phyloP scores from a whole-genome alignment of 2,797 vertebrate genomes.

The Bryconaethiops microstoma region DNA sequence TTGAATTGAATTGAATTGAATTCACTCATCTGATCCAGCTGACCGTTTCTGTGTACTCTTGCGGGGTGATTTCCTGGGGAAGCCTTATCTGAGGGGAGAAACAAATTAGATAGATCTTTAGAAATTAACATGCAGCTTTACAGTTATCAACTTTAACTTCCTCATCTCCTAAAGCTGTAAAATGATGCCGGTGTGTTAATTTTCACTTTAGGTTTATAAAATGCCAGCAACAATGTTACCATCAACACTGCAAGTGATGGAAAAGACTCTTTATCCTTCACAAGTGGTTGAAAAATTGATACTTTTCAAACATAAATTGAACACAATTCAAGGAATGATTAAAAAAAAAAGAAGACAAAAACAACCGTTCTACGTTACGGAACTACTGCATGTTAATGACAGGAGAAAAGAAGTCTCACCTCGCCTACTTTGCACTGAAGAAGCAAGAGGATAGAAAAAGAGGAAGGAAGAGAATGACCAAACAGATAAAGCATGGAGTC shows the following conservation, averaged over 20 bases:
- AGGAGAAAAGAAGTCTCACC: conserved; percentile 82
- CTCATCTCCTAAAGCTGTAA: background rate
- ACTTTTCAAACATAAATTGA: background rate
- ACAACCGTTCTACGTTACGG: background rate
- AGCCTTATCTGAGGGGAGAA: conserved; percentile 86
- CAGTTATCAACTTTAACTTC: too few species aligned
- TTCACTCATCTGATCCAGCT: conserved; percentile 95
- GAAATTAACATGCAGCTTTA: too few species aligned
- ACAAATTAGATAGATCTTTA: background rate
- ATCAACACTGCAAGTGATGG: background rate
- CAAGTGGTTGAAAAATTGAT: background rate
- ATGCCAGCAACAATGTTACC: too few species aligned
- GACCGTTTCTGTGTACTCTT: conserved; percentile 95
- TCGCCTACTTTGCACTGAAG: conserved; percentile 99
- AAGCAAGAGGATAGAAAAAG: conserved; percentile 64
- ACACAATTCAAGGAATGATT: background rate
- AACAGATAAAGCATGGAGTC: too few species aligned
- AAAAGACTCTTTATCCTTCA: background rate
- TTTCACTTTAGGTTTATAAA: background rate
- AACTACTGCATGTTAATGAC: background rate
- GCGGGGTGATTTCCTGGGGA: conserved; percentile 92
- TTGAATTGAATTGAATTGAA: too few species aligned
- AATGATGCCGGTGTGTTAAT: background rate
- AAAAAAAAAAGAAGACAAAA: background rate
- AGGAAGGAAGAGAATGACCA: conserved; percentile 65